phyloP scores from a whole-genome alignment of 2,113 vertebrate genomes.

The Bambusicola thoracicus region DNA sequence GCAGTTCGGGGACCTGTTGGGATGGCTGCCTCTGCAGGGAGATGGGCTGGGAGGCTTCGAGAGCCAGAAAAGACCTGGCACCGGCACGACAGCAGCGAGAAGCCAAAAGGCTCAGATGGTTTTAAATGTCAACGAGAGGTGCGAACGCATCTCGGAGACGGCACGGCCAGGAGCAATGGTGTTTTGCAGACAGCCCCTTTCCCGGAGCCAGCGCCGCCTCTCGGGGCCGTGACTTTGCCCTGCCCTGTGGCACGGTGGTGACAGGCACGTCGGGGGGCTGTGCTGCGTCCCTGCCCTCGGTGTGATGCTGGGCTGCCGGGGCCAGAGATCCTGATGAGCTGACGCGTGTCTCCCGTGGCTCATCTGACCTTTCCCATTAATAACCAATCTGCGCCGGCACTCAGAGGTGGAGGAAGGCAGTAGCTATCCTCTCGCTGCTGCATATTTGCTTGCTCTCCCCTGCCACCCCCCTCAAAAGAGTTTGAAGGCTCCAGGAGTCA shows the following conservation, averaged over 20 bases:
- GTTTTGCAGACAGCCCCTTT: not conserved
- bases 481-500: constrained; percentile 26
- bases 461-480: not conserved
- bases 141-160: constrained; percentile 38
- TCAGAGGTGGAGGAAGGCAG: accelerated
- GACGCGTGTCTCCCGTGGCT: not conserved
- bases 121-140: constrained; percentile 71
- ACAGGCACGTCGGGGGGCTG: accelerated
- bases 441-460: not conserved
- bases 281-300: not conserved
- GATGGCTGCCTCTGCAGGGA: not conserved
- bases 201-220: not conserved
- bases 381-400: not conserved
- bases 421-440: not conserved
- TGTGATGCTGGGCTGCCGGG: not conserved
- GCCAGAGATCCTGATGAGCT: not conserved
- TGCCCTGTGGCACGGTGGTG: not conserved
- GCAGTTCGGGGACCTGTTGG: not conserved
- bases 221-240: not conserved
- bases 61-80: constrained; percentile 60
- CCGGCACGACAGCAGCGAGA: constrained; percentile 17
- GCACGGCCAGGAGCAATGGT: constrained; percentile 30
- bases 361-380: not conserved
- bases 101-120: constrained; percentile 71
- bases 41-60: not conserved